phyloP scores from a whole-genome alignment of 2,113 vertebrate genomes.

The Eolophus roseicapilla region DNA sequence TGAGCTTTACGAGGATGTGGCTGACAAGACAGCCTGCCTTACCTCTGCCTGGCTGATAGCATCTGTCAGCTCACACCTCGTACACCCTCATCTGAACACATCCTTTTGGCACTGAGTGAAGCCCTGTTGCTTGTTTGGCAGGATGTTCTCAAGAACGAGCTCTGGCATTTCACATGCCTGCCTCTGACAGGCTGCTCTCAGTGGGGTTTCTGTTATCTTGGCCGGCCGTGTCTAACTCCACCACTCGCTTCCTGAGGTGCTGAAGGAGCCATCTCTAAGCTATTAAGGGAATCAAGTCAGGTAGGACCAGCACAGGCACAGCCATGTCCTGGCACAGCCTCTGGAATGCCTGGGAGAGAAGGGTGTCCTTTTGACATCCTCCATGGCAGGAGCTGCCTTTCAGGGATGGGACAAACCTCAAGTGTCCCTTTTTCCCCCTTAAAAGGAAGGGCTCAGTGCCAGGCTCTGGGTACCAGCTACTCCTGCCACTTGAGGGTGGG shows the following conservation, averaged over 20 bases:
- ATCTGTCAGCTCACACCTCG: neutral
- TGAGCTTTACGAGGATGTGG: neutral
- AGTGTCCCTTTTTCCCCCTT: neutral
- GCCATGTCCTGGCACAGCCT: neutral
- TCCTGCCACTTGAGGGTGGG: neutral
- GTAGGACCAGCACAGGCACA: neutral
- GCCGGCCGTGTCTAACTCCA: neutral
- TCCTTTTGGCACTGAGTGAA: neutral
- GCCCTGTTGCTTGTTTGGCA: neutral
- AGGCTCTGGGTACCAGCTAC: rapidly evolving
- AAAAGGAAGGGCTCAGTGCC: neutral
- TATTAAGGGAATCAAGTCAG: neutral
- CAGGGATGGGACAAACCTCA: neutral
- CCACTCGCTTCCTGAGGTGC: rapidly evolving
- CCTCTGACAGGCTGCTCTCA: neutral
- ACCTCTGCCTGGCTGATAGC: neutral
- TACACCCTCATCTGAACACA: rapidly evolving
- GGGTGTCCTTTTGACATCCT: neutral
- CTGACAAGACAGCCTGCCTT: neutral
- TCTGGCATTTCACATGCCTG: neutral
- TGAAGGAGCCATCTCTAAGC: neutral
- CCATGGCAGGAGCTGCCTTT: neutral
- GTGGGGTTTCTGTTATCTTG: neutral
- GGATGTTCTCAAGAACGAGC: neutral
- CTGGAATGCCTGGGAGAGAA: neutral